Evolutionary conservation across 1,140 invertebrate species (phyloP).

Genomic region (Drosophila fuyamai): DNA sequence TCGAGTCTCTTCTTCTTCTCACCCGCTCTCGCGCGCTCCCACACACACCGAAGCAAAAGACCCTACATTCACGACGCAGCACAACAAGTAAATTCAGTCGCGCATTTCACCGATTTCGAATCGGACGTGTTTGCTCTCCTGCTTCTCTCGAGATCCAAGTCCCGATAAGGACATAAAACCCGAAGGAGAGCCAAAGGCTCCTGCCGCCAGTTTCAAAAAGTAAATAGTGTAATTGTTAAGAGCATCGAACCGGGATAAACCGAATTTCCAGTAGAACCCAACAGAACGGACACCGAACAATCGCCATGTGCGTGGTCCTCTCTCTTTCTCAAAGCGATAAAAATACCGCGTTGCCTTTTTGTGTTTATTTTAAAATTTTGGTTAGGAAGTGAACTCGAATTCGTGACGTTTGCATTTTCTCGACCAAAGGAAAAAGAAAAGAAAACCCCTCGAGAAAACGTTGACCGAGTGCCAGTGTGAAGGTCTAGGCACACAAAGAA

Average conservation of each 20-base stretch:
- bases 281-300: constrained; percentile 9
- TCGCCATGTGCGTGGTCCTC: constrained; percentile 39
- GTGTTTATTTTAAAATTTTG: constrained; percentile 62
- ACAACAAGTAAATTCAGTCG: constrained; percentile 24
- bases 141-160: constrained; percentile 22
- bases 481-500: constrained; percentile 42
- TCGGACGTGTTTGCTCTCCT: constrained; percentile 31
- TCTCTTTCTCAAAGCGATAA: constrained; percentile 54
- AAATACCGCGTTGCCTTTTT: constrained; percentile 56
- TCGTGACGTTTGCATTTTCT: constrained; percentile 37
- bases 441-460: constrained; percentile 25
- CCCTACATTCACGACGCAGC: constrained; percentile 22
- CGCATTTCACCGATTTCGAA: constrained; percentile 36
- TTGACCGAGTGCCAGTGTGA: constrained; percentile 43
- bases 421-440: neutral
- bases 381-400: constrained; percentile 48
- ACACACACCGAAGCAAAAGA: neutral
- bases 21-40: constrained; percentile 39
- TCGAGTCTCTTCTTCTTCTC: constrained; percentile 39
- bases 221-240: constrained; percentile 27
- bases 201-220: constrained; percentile 13
- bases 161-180: constrained; percentile 26
- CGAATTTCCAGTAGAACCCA: neutral
- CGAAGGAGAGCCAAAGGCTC: neutral
- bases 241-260: neutral